Percentiles rank a stretch among this genome's conserved stretches.
Conservation (phyloP, 2,113 vertebrate genomes). For the Podiceps cristatus region DNA sequence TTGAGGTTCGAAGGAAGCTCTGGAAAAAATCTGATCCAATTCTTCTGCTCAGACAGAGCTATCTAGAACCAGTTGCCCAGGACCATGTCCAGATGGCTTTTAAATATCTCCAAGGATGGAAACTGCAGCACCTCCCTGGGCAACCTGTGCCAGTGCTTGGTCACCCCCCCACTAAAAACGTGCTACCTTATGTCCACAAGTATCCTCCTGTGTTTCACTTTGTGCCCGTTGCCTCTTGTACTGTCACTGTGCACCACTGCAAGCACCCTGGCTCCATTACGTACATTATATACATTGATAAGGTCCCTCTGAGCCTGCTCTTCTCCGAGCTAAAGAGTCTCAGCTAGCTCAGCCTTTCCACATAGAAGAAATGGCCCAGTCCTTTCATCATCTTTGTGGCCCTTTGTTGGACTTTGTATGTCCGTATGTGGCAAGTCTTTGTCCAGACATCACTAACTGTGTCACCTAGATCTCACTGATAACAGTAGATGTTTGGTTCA, state of each 20-base stretch:
- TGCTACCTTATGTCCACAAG: neutral
- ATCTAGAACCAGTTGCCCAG: neutral
- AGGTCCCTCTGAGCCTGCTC: neutral
- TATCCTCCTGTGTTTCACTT: neutral
- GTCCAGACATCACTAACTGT: neutral
- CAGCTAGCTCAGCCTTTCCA: neutral
- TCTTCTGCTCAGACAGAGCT: neutral
- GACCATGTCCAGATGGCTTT: neutral
- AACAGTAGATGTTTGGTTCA: neutral
- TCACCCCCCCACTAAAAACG: neutral
- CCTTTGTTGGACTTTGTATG: rapidly evolving
- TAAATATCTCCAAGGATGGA: neutral
- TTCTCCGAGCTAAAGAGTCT: neutral
- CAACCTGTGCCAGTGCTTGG: neutral
- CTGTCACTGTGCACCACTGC: neutral
- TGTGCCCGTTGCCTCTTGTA: neutral
- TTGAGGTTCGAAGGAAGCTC: neutral
- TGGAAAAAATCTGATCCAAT: neutral
- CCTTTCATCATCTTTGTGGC: neutral
- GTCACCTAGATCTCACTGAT: neutral
- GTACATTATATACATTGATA: neutral
- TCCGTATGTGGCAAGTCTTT: rapidly evolving
- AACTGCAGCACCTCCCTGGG: neutral
- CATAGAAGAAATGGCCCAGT: neutral
- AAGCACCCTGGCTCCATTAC: neutral